These are phyloP conservation scores for Nudaria mundana DNA, from an alignment of 2,888 invertebrate genomes.

Conservation along the genomic window DNA sequence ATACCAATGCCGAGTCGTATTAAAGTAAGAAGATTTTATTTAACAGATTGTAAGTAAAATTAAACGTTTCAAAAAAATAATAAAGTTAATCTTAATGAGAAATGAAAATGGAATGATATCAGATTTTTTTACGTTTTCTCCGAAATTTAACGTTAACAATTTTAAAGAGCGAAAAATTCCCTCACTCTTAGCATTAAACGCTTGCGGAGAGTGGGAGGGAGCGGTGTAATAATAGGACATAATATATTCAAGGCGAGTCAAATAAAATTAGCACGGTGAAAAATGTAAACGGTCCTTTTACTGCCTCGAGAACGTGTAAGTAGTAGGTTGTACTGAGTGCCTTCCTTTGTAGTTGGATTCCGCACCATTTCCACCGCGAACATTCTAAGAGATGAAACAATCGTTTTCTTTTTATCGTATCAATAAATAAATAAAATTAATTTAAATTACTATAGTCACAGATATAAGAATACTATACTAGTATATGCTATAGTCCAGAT, in stretches of 20 bases:
- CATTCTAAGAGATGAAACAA: slow-evolving; percentile 14
- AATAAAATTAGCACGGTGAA: slow-evolving; percentile 81
- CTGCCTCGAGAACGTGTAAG: slow-evolving; percentile 72
- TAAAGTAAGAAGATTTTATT: no score
- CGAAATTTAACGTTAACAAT: slow-evolving; percentile 72
- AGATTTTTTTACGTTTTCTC: slow-evolving; percentile 65
- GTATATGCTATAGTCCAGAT: no score
- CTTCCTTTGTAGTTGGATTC: slow-evolving; percentile 46
- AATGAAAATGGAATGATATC: slow-evolving; percentile 65
- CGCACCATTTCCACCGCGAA: slow-evolving; percentile 15
- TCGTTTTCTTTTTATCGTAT: slow-evolving; percentile 16
- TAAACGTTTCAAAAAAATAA: slow-evolving; percentile 49
- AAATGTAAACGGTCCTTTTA: slow-evolving; percentile 78
- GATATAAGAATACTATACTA: no score
- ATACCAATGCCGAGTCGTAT: no score
- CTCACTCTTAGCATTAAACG: slow-evolving; percentile 74
- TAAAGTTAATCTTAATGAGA: slow-evolving; percentile 59
- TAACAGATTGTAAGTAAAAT: slow-evolving; percentile 36
- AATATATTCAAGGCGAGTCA: slow-evolving; percentile 80
- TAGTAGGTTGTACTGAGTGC: slow-evolving; percentile 52
- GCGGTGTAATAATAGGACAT: slow-evolving; percentile 73
- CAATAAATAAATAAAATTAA: slow-evolving; percentile 11
- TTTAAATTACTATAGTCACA: slow-evolving; percentile 5
- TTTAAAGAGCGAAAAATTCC: slow-evolving; percentile 61
- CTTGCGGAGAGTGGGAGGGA: slow-evolving; percentile 60